phyloP scores from a whole-genome alignment of 2,113 vertebrate species.

The Pachycephala philippinensis region DNA sequence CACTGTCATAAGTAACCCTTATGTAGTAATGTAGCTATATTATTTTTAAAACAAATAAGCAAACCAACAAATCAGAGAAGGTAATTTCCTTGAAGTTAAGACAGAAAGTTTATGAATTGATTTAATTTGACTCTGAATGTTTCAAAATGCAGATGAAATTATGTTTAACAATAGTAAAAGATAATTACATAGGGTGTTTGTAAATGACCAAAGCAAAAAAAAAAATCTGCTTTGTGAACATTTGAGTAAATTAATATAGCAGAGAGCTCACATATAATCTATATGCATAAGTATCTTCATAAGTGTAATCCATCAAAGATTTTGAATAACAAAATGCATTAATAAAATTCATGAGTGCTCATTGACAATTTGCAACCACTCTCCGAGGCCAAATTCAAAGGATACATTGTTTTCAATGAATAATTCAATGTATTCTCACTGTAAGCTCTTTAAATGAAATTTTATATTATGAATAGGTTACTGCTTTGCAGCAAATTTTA shows the following conservation, averaged over 20 bases:
- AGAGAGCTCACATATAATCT: neutral
- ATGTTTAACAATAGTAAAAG: neutral
- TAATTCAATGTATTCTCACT: neutral
- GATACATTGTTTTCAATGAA: neutral
- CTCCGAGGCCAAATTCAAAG: neutral
- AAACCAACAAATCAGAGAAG: neutral
- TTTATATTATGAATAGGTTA: neutral
- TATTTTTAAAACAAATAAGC: neutral
- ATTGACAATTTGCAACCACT: neutral
- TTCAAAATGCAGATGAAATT: neutral
- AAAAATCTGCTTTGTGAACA: neutral
- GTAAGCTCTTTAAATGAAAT: neutral
- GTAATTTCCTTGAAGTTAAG: neutral
- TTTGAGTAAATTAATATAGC: neutral
- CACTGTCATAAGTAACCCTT: neutral
- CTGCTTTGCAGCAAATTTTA: neutral
- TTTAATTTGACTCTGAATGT: neutral
- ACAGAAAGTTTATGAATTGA: neutral
- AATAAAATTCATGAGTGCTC: neutral
- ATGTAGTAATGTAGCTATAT: neutral
- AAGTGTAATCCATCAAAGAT: neutral
- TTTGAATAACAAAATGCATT: neutral
- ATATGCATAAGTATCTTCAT: neutral
- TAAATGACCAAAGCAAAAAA: neutral
- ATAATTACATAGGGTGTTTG: neutral